Conservation (phyloP, 2,888 invertebrate species). For the Geotrupes spiniger region DNA sequence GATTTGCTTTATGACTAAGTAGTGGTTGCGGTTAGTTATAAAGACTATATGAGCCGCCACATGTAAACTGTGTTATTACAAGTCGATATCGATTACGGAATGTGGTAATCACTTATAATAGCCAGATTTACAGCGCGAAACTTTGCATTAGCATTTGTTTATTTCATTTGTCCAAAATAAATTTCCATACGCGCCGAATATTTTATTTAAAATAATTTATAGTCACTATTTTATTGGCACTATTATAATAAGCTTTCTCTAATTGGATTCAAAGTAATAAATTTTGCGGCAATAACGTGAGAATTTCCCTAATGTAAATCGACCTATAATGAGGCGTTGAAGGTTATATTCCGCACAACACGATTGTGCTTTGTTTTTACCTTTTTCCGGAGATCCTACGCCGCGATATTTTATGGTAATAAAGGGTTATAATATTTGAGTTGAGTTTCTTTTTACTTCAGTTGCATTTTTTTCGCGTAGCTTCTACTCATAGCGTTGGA, state of each 20-base stretch:
- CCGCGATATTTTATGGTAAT: conserved; percentile 5
- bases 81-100: conserved; percentile 37
- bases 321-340: conserved; percentile 26
- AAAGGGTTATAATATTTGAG: conserved; percentile 6
- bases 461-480: too few species aligned
- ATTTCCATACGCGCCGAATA: too few species aligned
- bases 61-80: conserved; percentile 38
- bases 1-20: conserved; percentile 26
- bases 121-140: conserved; percentile 32
- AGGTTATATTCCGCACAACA: conserved; percentile 21
- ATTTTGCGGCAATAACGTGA: too few species aligned
- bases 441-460: not conserved
- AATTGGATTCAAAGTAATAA: too few species aligned
- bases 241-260: too few species aligned
- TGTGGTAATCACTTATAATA: conserved; percentile 36
- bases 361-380: conserved; percentile 24
- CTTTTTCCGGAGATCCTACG: conserved; percentile 16
- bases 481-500: too few species aligned
- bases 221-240: too few species aligned
- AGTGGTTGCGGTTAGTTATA: conserved; percentile 31
- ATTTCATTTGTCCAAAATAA: too few species aligned
- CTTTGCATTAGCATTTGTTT: not conserved
- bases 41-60: conserved; percentile 31
- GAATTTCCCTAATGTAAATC: conserved; percentile 19
- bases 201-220: too few species aligned